Conservation (phyloP, 2,888 invertebrate species). For the Norana najaformis region DNA sequence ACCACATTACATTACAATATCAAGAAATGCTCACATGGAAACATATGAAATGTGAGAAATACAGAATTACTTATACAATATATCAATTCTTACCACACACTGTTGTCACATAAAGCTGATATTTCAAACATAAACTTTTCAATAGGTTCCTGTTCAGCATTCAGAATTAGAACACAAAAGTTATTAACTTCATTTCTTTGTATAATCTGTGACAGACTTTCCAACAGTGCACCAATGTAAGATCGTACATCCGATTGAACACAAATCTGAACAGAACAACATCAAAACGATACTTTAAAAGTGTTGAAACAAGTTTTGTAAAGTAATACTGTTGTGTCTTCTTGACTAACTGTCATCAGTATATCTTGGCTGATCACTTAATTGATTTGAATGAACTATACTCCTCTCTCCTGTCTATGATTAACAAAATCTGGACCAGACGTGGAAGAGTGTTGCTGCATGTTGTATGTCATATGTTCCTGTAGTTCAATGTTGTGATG, state of each 20-base stretch:
- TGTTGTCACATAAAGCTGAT: neutral
- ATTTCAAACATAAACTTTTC: slow-evolving; percentile 5
- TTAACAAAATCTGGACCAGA: too few relatives aligned
- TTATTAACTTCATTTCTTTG: neutral
- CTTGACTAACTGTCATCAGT: neutral
- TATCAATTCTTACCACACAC: neutral
- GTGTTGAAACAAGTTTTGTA: neutral
- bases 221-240: neutral
- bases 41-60: neutral
- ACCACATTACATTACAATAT: too few relatives aligned
- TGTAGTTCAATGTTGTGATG: too few relatives aligned
- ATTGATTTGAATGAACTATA: neutral
- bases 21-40: neutral
- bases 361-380: neutral
- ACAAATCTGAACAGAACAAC: neutral
- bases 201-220: neutral
- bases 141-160: neutral
- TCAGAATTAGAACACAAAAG: neutral
- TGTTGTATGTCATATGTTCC: too few relatives aligned
- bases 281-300: neutral
- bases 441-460: too few relatives aligned
- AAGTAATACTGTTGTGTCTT: neutral
- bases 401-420: too few relatives aligned
- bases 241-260: neutral
- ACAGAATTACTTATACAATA: neutral